Evolutionary conservation across 2,888 invertebrate genomes (phyloP).

Genomic region (Rhogogaster chlorosoma): DNA sequence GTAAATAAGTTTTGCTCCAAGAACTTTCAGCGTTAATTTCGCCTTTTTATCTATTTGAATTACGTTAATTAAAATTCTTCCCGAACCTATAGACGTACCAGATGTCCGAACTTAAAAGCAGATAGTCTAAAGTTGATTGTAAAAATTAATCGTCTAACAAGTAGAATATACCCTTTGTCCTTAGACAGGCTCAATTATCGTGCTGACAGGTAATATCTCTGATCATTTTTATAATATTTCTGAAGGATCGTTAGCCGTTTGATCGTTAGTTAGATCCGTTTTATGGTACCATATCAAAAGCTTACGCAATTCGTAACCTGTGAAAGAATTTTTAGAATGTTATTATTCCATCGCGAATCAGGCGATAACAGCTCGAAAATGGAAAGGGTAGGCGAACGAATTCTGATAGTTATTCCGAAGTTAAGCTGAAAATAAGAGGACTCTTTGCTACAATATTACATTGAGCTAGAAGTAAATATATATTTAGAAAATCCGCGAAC

Average conservation of each 20-base stretch:
- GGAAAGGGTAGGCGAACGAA: neutral
- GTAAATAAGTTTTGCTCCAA: slow-evolving; percentile 10
- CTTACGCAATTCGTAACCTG: neutral
- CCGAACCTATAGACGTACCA: neutral
- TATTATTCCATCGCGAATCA: neutral
- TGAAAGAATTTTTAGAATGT: neutral
- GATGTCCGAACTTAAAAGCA: slow-evolving; percentile 2
- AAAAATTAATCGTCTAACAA: neutral
- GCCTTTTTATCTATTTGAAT: slow-evolving; percentile 27
- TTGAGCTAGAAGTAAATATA: neutral
- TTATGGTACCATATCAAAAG: neutral
- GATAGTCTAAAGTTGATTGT: neutral
- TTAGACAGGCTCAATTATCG: neutral
- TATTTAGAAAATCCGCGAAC: neutral
- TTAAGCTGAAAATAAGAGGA: neutral
- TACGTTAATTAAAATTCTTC: slow-evolving; percentile 40
- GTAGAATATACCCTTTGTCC: neutral
- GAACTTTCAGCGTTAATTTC: slow-evolving; percentile 30
- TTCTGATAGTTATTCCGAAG: neutral
- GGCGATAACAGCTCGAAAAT: neutral
- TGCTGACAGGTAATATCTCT: neutral
- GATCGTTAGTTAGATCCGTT: neutral
- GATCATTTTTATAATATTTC: neutral
- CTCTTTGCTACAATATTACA: neutral
- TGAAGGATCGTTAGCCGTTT: neutral